These are phyloP conservation scores for Calidris pygmaea DNA, from an alignment of 2,113 vertebrate genomes.

Conservation along the genomic window DNA sequence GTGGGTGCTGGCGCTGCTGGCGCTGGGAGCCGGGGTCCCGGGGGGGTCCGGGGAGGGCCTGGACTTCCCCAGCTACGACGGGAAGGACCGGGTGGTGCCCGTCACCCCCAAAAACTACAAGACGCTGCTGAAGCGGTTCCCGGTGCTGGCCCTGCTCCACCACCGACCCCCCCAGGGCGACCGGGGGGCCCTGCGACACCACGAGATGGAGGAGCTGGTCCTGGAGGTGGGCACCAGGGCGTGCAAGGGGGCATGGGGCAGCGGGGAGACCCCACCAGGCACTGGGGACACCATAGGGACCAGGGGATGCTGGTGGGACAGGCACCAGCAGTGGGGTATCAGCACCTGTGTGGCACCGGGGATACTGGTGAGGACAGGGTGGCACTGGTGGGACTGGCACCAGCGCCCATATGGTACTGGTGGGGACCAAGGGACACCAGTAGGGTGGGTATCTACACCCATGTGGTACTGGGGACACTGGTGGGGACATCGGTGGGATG, in stretches of 20 bases:
- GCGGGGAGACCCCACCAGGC: too few species aligned
- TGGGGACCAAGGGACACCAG: neutral
- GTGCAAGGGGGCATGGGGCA: neutral
- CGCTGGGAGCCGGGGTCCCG: constrained; percentile 60
- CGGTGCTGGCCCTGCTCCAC: constrained; percentile 90
- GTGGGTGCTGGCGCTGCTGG: constrained; percentile 66
- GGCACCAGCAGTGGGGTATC: neutral
- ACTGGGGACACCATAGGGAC: neutral
- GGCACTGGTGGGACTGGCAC: neutral
- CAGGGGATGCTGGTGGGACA: too few species aligned
- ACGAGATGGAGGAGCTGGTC: constrained; percentile 88
- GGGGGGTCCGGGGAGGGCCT: constrained; percentile 81
- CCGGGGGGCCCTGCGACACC: constrained; percentile 83
- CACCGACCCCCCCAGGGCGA: constrained; percentile 81
- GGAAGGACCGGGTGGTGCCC: constrained; percentile 84
- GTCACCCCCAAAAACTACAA: constrained; percentile 88
- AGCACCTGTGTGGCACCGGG: neutral
- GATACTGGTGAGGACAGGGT: too few species aligned
- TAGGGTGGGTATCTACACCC: too few species aligned
- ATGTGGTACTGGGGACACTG: too few species aligned
- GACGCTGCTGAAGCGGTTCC: constrained; percentile 87
- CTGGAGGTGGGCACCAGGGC: constrained; percentile 75
- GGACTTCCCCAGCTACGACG: constrained; percentile 88
- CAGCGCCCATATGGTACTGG: neutral
- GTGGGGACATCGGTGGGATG: too few species aligned